phyloP scores from a whole-genome alignment of 2,888 invertebrate species.

The Macaria notata region DNA sequence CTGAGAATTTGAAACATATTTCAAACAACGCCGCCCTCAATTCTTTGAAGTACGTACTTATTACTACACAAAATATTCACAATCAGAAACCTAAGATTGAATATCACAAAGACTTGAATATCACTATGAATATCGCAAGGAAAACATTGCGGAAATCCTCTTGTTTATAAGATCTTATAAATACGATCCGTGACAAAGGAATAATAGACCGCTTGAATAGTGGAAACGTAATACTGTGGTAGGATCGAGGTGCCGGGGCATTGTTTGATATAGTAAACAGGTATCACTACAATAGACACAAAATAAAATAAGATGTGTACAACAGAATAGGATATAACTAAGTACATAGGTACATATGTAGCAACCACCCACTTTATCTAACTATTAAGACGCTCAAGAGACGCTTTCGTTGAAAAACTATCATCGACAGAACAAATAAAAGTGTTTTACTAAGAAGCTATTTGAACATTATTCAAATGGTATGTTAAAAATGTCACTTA shows the following conservation, averaged over 20 bases:
- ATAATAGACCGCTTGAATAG: conserved; percentile 41
- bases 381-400: too few species aligned
- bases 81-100: conserved; percentile 44
- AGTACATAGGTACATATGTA: too few species aligned
- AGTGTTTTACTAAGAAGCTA: too few species aligned
- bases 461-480: too few species aligned
- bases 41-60: conserved; percentile 27
- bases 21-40: too few species aligned
- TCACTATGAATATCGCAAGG: conserved; percentile 7
- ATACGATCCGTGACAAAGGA: conserved; percentile 43
- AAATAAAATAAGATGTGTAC: too few species aligned
- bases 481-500: too few species aligned
- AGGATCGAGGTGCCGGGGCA: not conserved
- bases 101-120: conserved; percentile 26
- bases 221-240: conserved; percentile 40
- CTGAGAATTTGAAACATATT: not conserved
- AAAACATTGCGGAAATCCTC: conserved; percentile 38
- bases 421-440: too few species aligned
- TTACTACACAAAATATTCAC: conserved; percentile 42
- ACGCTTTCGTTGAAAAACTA: too few species aligned
- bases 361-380: too few species aligned
- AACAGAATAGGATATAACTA: too few species aligned
- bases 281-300: not conserved
- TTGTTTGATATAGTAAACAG: too few species aligned
- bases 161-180: conserved; percentile 51